These are phyloP conservation scores for Pontoporia blainvillei DNA, from an alignment of 2,113 vertebrate genomes.

Conservation along the genomic window DNA sequence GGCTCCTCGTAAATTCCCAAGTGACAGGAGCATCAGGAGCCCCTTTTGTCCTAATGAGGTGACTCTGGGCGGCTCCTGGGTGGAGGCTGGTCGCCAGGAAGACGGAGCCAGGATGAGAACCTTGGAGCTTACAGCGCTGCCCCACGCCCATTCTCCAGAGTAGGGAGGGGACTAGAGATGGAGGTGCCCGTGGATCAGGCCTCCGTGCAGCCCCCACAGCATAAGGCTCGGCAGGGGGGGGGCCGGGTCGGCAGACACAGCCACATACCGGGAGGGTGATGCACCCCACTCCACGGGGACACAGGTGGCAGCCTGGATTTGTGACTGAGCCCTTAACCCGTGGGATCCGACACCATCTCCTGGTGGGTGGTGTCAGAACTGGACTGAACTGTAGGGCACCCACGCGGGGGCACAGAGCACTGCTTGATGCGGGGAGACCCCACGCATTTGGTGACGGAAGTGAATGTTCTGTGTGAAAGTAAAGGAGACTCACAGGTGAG, in stretches of 20 bases:
- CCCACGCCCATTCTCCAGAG: not conserved
- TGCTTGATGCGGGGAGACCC: not conserved
- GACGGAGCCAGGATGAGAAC: not conserved
- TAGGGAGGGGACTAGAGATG: not conserved
- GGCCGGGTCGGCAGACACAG: no score
- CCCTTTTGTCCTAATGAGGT: not conserved
- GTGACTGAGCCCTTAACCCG: no score
- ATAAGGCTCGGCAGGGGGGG: no score
- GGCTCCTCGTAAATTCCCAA: not conserved
- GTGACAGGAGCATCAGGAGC: not conserved
- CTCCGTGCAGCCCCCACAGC: no score
- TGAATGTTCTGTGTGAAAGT: not conserved
- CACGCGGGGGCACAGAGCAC: not conserved
- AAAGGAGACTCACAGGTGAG: not conserved
- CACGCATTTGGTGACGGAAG: not conserved
- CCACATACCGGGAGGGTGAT: not conserved
- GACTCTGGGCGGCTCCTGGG: not conserved
- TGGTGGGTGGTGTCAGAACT: not conserved
- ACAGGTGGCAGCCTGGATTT: not conserved
- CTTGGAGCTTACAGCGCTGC: not conserved
- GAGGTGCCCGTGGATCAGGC: no score
- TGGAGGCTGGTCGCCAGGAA: not conserved
- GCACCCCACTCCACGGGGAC: not conserved
- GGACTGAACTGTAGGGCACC: not conserved
- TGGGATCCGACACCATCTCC: not conserved